phyloP scores from a whole-genome alignment of 2,888 invertebrate genomes.

The Aromia moschata region DNA sequence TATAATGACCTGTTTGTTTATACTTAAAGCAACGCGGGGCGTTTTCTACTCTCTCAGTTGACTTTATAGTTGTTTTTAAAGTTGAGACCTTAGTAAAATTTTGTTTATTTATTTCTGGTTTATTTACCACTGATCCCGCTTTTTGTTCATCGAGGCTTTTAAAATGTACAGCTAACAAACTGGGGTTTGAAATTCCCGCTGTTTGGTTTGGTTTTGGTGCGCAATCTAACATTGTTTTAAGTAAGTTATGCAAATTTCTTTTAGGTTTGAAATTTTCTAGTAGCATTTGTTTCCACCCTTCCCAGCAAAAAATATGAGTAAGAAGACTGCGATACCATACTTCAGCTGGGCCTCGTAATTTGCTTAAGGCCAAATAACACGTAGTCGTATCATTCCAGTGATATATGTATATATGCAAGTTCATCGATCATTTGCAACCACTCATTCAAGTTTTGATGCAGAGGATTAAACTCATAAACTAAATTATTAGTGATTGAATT shows the following conservation, averaged over 20 bases:
- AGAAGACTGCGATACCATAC: conserved; percentile 33
- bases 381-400: conserved; percentile 27
- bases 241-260: conserved; percentile 27
- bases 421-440: conserved; percentile 14
- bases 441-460: conserved; percentile 24
- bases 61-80: background rate
- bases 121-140: background rate
- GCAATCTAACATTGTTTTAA: conserved; percentile 14
- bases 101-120: background rate
- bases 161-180: background rate
- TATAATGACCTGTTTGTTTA: background rate
- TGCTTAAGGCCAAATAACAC: conserved; percentile 31
- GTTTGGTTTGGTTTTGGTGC: conserved; percentile 1
- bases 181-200: background rate
- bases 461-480: conserved; percentile 30
- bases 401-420: conserved; percentile 23
- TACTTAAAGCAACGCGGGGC: background rate
- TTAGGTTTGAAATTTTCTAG: conserved; percentile 29
- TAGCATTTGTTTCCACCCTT: conserved; percentile 30
- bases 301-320: conserved; percentile 30
- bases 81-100: background rate
- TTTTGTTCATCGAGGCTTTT: background rate
- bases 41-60: background rate
- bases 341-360: conserved; percentile 29
- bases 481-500: background rate